A percentile compares a stretch with the other conserved stretches of the same genome.
Evolutionary conservation across 2,797 vertebrate genomes (phyloP).

Genomic region (Ceryle rudis): DNA sequence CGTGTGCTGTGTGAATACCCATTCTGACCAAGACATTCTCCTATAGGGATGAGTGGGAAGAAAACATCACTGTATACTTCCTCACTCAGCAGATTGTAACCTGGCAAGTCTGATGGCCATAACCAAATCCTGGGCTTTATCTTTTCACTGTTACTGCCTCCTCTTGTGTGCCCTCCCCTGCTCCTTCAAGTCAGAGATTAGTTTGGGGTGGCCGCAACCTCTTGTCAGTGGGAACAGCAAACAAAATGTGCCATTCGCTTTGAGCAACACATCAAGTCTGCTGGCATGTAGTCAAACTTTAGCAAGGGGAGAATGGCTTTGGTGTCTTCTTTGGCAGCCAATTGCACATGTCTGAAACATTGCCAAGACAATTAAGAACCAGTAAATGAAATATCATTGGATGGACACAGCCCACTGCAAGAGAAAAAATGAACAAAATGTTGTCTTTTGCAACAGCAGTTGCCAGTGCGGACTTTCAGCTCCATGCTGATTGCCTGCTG

Average conservation of each 20-base stretch:
- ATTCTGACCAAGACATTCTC: background rate
- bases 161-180: background rate
- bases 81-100: background rate
- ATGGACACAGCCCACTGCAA: background rate
- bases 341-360: background rate
- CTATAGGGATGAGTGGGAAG: background rate
- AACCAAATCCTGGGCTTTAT: background rate
- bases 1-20: background rate
- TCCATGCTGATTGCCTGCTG: background rate
- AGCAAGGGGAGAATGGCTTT: background rate
- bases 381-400: background rate
- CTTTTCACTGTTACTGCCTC: background rate
- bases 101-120: background rate
- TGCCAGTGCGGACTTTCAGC: background rate
- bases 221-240: background rate
- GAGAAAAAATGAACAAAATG: background rate
- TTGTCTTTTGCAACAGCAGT: background rate
- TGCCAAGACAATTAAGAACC: background rate
- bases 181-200: background rate
- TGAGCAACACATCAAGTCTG: background rate
- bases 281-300: background rate
- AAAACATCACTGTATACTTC: background rate
- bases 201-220: background rate
- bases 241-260: fast-evolving
- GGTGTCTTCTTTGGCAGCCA: background rate